Base-by-base conservation (phyloP, 1,140 invertebrate species). In the Marisa cornuarietis region DNA sequence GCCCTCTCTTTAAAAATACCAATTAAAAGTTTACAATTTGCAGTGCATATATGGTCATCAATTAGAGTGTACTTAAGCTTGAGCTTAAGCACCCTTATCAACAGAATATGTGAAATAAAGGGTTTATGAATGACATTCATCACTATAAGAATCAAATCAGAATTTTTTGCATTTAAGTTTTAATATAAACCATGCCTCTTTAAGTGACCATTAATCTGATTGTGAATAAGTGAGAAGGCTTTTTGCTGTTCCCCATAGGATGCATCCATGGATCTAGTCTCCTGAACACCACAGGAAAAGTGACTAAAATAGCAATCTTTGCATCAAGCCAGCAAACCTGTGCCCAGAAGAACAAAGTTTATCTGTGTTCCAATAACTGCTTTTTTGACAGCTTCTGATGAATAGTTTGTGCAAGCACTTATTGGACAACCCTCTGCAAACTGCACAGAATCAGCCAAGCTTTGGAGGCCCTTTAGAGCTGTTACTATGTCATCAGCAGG, bases 271-370 rank as follows among this genome's bases (percentile, higher is more conserved):
- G 18, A 62, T 20, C 18, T 69, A 26, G 16, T 42, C 54, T n/a
- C 75, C 11, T 24, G 11, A 7, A n/a, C 58, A 3, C 22, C 14
- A 79, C 54, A 24, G 24, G 10, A 72, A 42, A 69, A 16, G 3
- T 42, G 58, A 51, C n/a, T 63, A 31, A 11, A 68, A 71, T 20
- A 18, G n/a, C 31, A 22, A 66, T 11, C 31, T 42, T 22, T 63
- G 63, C 63, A 22, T 22, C 49, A n/a, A 54, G 16, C 58, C 58
- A 62, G 16, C 71, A 42, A 68, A 90, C 90, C 90, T 84, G 90
- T 91, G 81, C 90, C 90, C 8, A 91, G 76, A 81, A 88, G 88
- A 18, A 91, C 82, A 82, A 91, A 83, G 65, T 89, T 83, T 2
- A 90, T 74, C 26, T 91, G 83, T 26, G 86, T 79, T n/a, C 77